Evolutionary conservation across 1,140 invertebrate genomes (phyloP), one percentile per base, ranked within the genome.

Genomic region (Drosophila pectinifera): DNA sequence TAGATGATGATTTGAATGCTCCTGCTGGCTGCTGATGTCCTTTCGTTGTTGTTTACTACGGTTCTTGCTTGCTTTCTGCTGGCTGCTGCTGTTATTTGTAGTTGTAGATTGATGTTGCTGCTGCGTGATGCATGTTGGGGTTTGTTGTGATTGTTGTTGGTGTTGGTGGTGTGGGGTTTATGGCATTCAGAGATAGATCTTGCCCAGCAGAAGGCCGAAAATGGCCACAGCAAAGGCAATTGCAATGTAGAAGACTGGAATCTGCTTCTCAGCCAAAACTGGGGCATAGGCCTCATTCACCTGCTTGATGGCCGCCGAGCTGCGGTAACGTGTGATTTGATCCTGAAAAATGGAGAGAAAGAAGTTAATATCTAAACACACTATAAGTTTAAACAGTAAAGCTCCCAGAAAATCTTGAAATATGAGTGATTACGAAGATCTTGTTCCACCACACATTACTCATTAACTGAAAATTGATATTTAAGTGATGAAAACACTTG

Each of bases 111-210:
- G 14, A 51, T 51, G 22, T 54, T 48, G 62, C 38, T 80, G 64
- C 24, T 49, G 41, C 39, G 61, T 62, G 55, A 49, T 54, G 42
- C 56, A 51, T 59, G 62, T 55, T 63, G 53, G 48, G 22, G 63
- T 49, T 51, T 43, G 53, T 36, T 62, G 16, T 48, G 28, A 8
- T 0, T 31, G 28, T 34, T 63, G 16, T 48, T 57, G 58, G 41
- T 56, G 58, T 55, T 68, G 53, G 46, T 64, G 49, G 28, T 80
- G 42, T 51, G 54, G 68, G 28, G 22, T 64, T 81, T 81, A 81
- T 90, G 79, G 73, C 75, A 90, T 94, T 94, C 93, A 94, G 92
- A 94, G 94, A 91, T 94, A 74, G 92, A 93, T 94, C 90, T 94
- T 94, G 79, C 94, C 94, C 79, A 94, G 92, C 74, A 94, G 92